Percentiles rank a stretch among this genome's conserved stretches.
Conservation (phyloP, 2,797 vertebrate genomes). For the Acanthurus lineatus region DNA sequence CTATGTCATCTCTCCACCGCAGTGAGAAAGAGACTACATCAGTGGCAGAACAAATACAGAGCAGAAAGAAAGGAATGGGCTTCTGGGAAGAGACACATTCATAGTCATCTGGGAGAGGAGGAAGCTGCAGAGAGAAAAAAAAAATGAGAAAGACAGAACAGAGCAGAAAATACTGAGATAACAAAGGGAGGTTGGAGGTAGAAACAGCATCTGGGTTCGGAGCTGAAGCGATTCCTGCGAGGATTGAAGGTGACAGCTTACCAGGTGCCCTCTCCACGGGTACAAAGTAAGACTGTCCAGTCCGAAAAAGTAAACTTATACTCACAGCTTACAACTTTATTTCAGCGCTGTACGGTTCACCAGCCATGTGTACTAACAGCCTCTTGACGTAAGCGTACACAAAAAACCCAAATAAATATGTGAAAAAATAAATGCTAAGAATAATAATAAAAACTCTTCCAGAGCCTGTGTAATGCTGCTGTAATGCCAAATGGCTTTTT, state of each 20-base stretch:
- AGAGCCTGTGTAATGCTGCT: no score
- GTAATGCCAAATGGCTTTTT: no score
- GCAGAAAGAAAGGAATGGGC: constrained; percentile 24
- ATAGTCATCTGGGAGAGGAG: constrained; percentile 37
- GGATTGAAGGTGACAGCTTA: constrained; percentile 49
- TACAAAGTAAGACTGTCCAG: constrained; percentile 20
- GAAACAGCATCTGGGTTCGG: constrained; percentile 40
- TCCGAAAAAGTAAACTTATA: neutral
- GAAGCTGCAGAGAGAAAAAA: constrained; percentile 7
- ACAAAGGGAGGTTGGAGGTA: constrained; percentile 54
- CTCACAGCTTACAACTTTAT: constrained; percentile 15
- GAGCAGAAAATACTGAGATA: constrained; percentile 10
- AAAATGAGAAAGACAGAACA: constrained; percentile 20
- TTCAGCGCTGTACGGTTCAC: neutral
- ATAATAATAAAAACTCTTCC: no score
- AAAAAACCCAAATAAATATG: no score
- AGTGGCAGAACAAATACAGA: constrained; percentile 62
- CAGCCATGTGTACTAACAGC: no score
- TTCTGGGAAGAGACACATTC: constrained; percentile 41
- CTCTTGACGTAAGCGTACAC: no score
- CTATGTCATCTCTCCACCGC: constrained; percentile 47
- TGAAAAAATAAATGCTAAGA: no score
- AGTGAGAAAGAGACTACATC: constrained; percentile 45
- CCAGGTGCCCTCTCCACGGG: constrained; percentile 19
- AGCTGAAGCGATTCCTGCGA: constrained; percentile 29